A percentile compares a stretch with the other conserved stretches of the same genome.
phyloP scores from a whole-genome alignment of 2,888 invertebrate species.

The Thumatha senex region DNA sequence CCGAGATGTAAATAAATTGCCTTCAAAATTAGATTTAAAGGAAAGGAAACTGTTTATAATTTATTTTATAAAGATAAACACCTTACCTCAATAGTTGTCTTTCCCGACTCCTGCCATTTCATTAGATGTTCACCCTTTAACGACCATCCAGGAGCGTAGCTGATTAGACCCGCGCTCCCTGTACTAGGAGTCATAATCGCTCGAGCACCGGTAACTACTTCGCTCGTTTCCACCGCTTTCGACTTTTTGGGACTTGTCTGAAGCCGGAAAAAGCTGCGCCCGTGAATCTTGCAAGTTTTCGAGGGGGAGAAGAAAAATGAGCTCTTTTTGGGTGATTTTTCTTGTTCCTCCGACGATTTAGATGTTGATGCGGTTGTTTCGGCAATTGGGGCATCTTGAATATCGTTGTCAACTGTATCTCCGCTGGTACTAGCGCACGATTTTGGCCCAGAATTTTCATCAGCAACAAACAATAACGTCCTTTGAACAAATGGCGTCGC shows the following conservation, averaged over 20 bases:
- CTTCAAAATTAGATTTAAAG: neutral
- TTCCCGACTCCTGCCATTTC: conserved; percentile 85
- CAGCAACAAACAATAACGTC: conserved; percentile 74
- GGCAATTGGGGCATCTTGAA: conserved; percentile 44
- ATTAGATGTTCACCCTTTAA: conserved; percentile 84
- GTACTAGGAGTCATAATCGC: conserved; percentile 41
- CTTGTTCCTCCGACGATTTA: conserved; percentile 69
- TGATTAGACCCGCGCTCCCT: conserved; percentile 77
- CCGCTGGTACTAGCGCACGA: conserved; percentile 45
- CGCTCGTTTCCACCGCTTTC: conserved; percentile 63
- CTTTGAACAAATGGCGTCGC: conserved; percentile 80
- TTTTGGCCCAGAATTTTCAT: conserved; percentile 73
- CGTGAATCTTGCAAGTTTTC: conserved; percentile 79
- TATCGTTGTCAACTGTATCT: conserved; percentile 42
- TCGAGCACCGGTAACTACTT: conserved; percentile 43
- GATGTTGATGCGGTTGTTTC: conserved; percentile 59
- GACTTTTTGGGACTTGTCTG: conserved; percentile 79
- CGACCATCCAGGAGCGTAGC: conserved; percentile 85
- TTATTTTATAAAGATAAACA: neutral
- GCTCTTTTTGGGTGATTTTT: conserved; percentile 78
- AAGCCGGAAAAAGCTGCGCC: conserved; percentile 79
- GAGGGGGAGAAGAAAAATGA: conserved; percentile 81
- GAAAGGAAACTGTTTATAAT: conserved; percentile 7
- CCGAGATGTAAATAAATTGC: conserved; percentile 13
- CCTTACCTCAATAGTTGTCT: conserved; percentile 83